Evolutionary conservation across 35 echinoderm and acorn worm genomes (phyloP).

Genomic region (Hemicentrotus pulcherrimus): DNA sequence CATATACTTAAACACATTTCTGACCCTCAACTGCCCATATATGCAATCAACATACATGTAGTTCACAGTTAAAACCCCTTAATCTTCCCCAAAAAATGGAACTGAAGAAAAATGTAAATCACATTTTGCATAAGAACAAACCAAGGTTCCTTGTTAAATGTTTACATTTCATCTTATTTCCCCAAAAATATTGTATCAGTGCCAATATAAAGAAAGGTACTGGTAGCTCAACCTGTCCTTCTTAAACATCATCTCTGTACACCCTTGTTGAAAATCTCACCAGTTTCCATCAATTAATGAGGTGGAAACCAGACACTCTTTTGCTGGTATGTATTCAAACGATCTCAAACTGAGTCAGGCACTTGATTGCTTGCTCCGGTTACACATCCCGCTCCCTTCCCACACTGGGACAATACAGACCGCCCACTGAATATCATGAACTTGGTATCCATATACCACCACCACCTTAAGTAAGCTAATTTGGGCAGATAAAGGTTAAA

Average conservation of each 20-base stretch:
- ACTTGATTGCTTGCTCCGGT: background rate
- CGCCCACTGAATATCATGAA: background rate
- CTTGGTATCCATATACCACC: background rate
- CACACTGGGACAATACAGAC: background rate
- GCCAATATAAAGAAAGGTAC: background rate
- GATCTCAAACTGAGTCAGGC: background rate
- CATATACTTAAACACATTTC: no score
- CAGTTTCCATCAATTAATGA: conserved; percentile 4
- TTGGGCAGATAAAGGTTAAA: no score
- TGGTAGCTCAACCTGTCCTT: background rate
- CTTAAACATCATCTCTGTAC: background rate
- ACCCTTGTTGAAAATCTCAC: background rate
- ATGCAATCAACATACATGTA: no score
- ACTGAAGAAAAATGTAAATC: no score
- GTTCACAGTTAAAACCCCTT: no score
- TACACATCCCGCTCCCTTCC: background rate
- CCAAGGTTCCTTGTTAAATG: no score
- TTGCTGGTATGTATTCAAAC: background rate
- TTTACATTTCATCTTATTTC: background rate
- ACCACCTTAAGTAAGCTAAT: no score
- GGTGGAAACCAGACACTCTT: background rate
- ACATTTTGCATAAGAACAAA: no score
- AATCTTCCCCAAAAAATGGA: no score
- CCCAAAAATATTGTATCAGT: background rate
- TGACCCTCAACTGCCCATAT: no score